phyloP scores from a whole-genome alignment of 2,797 vertebrate genomes.

The Xenopus petersii region DNA sequence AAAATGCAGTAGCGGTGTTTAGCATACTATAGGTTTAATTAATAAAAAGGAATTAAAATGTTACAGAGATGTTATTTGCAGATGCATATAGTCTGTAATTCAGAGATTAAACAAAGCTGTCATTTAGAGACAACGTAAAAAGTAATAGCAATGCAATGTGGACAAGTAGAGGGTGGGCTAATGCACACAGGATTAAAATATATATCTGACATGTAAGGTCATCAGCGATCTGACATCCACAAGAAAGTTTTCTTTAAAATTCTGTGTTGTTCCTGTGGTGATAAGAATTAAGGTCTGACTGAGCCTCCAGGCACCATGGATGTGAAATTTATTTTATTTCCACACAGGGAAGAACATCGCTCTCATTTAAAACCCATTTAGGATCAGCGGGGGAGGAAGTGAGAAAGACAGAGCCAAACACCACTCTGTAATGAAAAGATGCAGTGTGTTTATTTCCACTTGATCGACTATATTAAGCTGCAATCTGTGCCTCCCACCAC shows the following conservation, averaged over 20 bases:
- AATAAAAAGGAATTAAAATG: no score
- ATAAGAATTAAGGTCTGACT: slow-evolving; percentile 43
- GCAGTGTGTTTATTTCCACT: slow-evolving; percentile 48
- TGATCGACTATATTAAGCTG: slow-evolving; percentile 42
- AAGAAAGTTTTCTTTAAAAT: slow-evolving; percentile 40
- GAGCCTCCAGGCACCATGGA: slow-evolving; percentile 39
- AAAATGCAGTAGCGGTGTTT: no score
- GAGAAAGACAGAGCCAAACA: slow-evolving; percentile 46
- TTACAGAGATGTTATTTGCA: no score
- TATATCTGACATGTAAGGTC: slow-evolving; percentile 13
- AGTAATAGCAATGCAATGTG: no score
- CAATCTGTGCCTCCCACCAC: slow-evolving; percentile 17
- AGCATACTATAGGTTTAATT: no score
- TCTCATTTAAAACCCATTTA: slow-evolving; percentile 50
- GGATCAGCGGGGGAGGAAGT: slow-evolving; percentile 49
- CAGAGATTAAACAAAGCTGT: no score
- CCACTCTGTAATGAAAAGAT: slow-evolving; percentile 47
- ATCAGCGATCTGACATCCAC: slow-evolving; percentile 27
- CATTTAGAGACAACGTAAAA: no score
- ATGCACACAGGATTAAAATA: background rate
- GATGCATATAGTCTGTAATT: no score
- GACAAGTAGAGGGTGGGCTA: background rate
- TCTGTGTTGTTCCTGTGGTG: slow-evolving; percentile 43
- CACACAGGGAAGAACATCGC: slow-evolving; percentile 47
- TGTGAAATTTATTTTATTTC: slow-evolving; percentile 50